phyloP scores from a whole-genome alignment of 2,113 vertebrate genomes.

The Siniperca chuatsi region DNA sequence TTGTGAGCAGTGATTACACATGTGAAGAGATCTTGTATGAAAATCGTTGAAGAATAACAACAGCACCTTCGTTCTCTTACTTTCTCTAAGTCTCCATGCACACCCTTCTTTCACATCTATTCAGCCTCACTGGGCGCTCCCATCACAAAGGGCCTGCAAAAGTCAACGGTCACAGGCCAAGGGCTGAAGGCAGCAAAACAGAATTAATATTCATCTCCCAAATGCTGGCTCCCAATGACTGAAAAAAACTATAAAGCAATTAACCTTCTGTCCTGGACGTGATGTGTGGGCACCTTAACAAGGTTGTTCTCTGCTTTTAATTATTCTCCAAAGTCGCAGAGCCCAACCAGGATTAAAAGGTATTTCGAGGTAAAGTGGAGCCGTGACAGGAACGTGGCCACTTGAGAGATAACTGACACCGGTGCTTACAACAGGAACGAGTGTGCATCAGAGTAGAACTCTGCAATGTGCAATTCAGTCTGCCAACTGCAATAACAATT shows the following conservation, averaged over 20 bases:
- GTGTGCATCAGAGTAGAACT: neutral
- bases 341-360: slow-evolving; percentile 64
- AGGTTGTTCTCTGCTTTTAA: slow-evolving; percentile 68
- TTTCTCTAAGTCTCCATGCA: neutral
- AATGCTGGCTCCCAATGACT: slow-evolving; percentile 20
- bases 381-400: neutral
- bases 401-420: slow-evolving; percentile 45
- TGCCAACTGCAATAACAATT: slow-evolving; percentile 22
- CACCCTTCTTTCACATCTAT: neutral
- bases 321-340: slow-evolving; percentile 61
- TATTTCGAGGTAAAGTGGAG: slow-evolving; percentile 54
- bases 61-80: neutral
- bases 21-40: neutral
- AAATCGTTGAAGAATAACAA: slow-evolving; percentile 14
- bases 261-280: slow-evolving; percentile 73
- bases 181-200: slow-evolving; percentile 44
- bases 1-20: neutral
- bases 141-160: slow-evolving; percentile 31
- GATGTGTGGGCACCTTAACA: slow-evolving; percentile 62
- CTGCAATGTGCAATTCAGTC: neutral
- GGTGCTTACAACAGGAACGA: slow-evolving; percentile 4
- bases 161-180: slow-evolving; percentile 44
- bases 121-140: neutral
- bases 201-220: slow-evolving; percentile 72
- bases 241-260: slow-evolving; percentile 70